Conservation (phyloP, 2,888 invertebrate species). For the Laothoe populi region DNA sequence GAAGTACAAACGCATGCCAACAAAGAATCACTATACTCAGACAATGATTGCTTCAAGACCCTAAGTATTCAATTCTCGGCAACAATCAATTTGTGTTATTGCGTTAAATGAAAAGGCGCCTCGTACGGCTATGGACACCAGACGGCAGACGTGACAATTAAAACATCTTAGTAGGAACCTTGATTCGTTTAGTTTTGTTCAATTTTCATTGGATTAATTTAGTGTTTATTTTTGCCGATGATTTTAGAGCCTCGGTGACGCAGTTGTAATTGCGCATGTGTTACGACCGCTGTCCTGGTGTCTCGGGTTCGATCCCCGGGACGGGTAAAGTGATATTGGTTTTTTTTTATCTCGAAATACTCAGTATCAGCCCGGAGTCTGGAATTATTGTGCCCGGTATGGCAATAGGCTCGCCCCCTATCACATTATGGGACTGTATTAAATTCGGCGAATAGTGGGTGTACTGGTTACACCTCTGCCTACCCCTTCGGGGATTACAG, state of each 20-base stretch:
- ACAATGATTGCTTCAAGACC: conserved; percentile 14
- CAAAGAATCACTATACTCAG: conserved; percentile 15
- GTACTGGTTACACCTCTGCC: too few relatives aligned
- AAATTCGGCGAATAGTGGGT: too few relatives aligned
- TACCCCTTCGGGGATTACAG: too few relatives aligned
- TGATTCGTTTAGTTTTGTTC: conserved; percentile 39
- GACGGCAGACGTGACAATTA: conserved; percentile 36
- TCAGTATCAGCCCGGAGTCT: too few relatives aligned
- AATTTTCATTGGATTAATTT: conserved; percentile 39
- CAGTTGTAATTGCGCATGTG: too few relatives aligned
- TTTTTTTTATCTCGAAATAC: too few relatives aligned
- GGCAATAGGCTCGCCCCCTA: too few relatives aligned
- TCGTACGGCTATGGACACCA: not conserved
- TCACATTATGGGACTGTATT: too few relatives aligned
- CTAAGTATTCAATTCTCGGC: not conserved
- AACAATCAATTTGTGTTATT: conserved; percentile 17
- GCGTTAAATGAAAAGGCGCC: conserved; percentile 28
- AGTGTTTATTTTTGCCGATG: conserved; percentile 26
- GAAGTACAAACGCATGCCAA: not conserved
- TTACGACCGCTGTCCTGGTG: too few relatives aligned
- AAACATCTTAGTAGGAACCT: conserved; percentile 35
- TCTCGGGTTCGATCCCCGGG: not conserved
- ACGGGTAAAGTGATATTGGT: too few relatives aligned
- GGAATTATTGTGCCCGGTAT: too few relatives aligned
- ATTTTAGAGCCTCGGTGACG: too few relatives aligned